Evolutionary conservation across 2,888 invertebrate genomes (phyloP).

Genomic region (Esperia sulphurella): DNA sequence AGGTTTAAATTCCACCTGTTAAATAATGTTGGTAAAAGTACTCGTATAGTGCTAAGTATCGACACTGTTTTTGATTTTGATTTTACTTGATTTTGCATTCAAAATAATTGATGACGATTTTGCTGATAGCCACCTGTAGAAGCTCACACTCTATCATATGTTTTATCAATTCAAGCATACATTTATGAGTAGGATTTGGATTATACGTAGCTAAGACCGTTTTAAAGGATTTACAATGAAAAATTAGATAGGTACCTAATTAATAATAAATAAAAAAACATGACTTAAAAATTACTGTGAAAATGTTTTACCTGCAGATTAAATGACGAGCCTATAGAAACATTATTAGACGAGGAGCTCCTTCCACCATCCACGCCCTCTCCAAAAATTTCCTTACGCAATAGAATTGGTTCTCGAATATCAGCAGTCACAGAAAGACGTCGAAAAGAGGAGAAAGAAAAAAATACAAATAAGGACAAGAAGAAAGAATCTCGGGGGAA

Average conservation of each 20-base stretch:
- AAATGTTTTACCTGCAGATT: slow-evolving; percentile 34
- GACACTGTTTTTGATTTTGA: background rate
- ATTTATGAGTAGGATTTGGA: too few species aligned
- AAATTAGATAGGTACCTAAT: too few species aligned
- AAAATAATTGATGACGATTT: too few species aligned
- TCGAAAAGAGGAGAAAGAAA: slow-evolving; percentile 34
- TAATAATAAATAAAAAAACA: too few species aligned
- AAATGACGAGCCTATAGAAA: slow-evolving; percentile 42
- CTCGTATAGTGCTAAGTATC: too few species aligned
- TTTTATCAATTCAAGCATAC: background rate
- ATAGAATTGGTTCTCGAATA: slow-evolving; percentile 50
- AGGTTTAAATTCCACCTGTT: too few species aligned
- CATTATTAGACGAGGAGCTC: slow-evolving; percentile 30
- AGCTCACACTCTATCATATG: too few species aligned
- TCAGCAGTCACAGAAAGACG: slow-evolving; percentile 44
- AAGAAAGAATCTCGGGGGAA: slow-evolving; percentile 42
- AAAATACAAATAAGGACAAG: slow-evolving; percentile 30
- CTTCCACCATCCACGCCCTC: slow-evolving; percentile 23
- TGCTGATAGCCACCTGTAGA: too few species aligned
- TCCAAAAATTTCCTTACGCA: slow-evolving; percentile 43
- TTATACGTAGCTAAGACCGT: too few species aligned
- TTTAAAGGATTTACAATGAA: too few species aligned
- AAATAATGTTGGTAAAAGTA: too few species aligned
- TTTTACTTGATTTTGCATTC: background rate
- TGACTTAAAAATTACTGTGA: too few species aligned